phyloP scores from a whole-genome alignment of 2,888 invertebrate genomes.

The Boloria selene region DNA sequence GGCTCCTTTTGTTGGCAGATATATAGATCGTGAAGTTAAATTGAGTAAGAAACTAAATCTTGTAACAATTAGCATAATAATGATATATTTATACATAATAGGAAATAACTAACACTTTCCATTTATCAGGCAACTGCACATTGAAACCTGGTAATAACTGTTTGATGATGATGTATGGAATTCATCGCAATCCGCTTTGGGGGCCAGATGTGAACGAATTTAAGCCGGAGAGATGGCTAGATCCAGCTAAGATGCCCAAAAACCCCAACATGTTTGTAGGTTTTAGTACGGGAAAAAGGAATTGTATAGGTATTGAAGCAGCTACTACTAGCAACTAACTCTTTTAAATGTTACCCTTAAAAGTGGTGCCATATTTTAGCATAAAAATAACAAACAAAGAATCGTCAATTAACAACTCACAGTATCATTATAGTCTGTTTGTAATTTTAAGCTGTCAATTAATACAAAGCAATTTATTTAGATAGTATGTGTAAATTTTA shows the following conservation, averaged over 20 bases:
- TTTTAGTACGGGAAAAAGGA: slow-evolving; percentile 39
- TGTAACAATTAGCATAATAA: not conserved
- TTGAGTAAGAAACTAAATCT: slow-evolving; percentile 41
- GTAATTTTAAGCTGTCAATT: too few species aligned
- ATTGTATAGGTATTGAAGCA: slow-evolving; percentile 38
- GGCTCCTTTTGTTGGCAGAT: slow-evolving; percentile 41
- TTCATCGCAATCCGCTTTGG: slow-evolving; percentile 40
- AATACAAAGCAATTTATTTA: too few species aligned
- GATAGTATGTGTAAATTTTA: too few species aligned
- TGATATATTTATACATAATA: too few species aligned
- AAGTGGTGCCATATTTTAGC: not conserved
- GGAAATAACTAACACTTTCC: not conserved
- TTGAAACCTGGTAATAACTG: slow-evolving; percentile 38
- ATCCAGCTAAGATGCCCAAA: slow-evolving; percentile 31
- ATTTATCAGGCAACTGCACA: slow-evolving; percentile 39
- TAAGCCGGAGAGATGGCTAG: slow-evolving; percentile 44
- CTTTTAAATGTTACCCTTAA: not conserved
- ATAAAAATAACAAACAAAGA: too few species aligned
- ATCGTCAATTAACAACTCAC: too few species aligned
- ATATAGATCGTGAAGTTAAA: slow-evolving; percentile 42
- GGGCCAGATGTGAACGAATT: slow-evolving; percentile 42
- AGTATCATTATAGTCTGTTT: too few species aligned
- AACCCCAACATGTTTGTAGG: slow-evolving; percentile 31
- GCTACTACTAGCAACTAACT: not conserved
- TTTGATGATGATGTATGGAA: slow-evolving; percentile 36